Base-by-base conservation (phyloP, 1,140 invertebrate genomes). In the Drosophila suzukii region DNA sequence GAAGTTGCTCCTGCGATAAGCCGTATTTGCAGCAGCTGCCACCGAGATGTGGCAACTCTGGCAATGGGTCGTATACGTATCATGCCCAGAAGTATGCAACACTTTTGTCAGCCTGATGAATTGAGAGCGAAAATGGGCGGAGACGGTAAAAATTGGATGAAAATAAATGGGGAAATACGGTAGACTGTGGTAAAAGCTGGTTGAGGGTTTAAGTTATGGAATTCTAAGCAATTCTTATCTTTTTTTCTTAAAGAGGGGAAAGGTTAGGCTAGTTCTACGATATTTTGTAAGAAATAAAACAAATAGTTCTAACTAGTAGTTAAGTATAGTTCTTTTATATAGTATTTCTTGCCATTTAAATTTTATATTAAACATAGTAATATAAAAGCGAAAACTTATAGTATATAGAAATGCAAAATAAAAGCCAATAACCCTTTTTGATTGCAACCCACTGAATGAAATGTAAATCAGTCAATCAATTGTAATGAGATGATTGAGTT, bases 71-170 rank as follows among this genome's bases (percentile, higher is more conserved):
- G 57, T 74, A 78, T 75, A 67, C 58, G 46, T 60, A 51, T 15
- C 13, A 80, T 55, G 81, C 81, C 81, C 61, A 72, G 47, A 49
- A 84, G 73, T 84, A 84, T 84, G 81, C 81, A 77, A 85, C 60
- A 54, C 39, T 73, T 77, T 76, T 66, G 20, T 41, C 11, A n/a
- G 39, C 10, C 3, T 53, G 15, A 66, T 38, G 30, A 63, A 63
- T 32, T 49, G 27, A 39, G 17, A 32, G 10, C 15, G 7, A 12
- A 46, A 15, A 15, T 30, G 24, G 54, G 1, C 13, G 6, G 11
- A 12, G 50, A 24, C n/a, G 13, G 36, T 24, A 13, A 11, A 27
- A 17, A 2, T 5, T 5, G 7, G 36, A 39, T 41, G 15, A 41
- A 41, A 58, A n/a, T 32, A n/a, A 11, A 39, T 30, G 20, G n/a